Conservation (phyloP, 1,140 invertebrate genomes). For the Acarapis woodi region DNA sequence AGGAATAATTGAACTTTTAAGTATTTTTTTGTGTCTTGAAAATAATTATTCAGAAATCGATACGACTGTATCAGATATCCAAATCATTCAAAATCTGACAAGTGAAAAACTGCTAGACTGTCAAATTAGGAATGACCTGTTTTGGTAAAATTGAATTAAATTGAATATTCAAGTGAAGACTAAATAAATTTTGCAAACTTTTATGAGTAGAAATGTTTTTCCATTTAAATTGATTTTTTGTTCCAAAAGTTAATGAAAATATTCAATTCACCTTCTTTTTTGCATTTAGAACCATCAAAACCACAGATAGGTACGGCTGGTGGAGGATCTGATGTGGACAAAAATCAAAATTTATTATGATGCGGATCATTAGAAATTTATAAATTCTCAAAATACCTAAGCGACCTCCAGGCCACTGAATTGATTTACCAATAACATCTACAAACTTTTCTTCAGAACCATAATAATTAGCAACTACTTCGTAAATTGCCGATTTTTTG, state of each 20-base stretch:
- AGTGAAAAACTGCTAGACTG: not conserved
- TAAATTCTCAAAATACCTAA: too few species aligned
- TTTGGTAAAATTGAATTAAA: not conserved
- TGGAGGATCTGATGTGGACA: conserved; percentile 32
- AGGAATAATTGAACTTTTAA: too few species aligned
- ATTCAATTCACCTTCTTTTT: conserved; percentile 21
- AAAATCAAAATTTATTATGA: too few species aligned
- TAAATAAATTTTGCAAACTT: not conserved
- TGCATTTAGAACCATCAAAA: conserved; percentile 61
- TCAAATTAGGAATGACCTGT: not conserved
- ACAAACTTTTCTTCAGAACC: conserved; percentile 37
- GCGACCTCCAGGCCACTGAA: conserved; percentile 62
- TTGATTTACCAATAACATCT: conserved; percentile 32
- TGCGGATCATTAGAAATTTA: too few species aligned
- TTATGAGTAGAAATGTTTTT: not conserved
- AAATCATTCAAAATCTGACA: not conserved
- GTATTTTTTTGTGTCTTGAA: too few species aligned
- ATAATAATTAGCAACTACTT: conserved; percentile 37
- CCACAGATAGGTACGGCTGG: conserved; percentile 63
- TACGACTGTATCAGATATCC: too few species aligned
- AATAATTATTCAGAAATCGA: too few species aligned
- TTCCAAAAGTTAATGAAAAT: conserved; percentile 1
- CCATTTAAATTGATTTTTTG: not conserved
- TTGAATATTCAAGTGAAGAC: not conserved
- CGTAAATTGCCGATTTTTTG: conserved; percentile 20